Evolutionary conservation across 2,797 vertebrate species (phyloP), one percentile per base, ranked within the genome.

Genomic region (Helicolenus hilgendorfi): DNA sequence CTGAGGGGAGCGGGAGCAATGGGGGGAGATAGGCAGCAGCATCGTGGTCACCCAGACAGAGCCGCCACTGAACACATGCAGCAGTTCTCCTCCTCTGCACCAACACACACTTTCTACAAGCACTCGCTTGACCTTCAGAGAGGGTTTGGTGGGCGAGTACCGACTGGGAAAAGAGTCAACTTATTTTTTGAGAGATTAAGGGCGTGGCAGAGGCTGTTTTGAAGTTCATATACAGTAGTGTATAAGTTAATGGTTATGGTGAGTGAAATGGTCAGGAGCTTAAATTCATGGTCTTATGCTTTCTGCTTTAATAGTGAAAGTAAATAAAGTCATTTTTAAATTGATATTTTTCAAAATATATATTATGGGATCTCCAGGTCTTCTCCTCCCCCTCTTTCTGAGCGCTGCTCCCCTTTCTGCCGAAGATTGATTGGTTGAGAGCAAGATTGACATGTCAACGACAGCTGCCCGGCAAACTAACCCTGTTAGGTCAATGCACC

Each of bases 401-500:
- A 55, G 49, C 79, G 38, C 75, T 67, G 67, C 72, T 81, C 73
- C 77, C 62, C 73, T 86, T 79, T 87, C 84, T 73, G 67, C 81
- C 58, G 79, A 77, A 91, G 93, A 96, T 90, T 94, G 97, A 97
- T 96, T 92, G 93, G 89, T 78, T 67, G 35, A 77, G 85, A 76
- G 84, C 14, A 60, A 89, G 96, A 97, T 79, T 94, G 96, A 94
- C 88, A 87, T 13, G 74, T 90, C 89, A 94, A 58, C 65, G 94
- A 96, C 96, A 95, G 92, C 90, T 93, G 93, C 88, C 95, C 72
- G 4, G 92, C 86, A 88, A 88, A 89, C 85, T 77, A 87, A 85
- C 73, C 77, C 92, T 89, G 89, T 95, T 85, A 89, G 96, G 96
- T 95, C 94, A 95, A 92, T 90, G 92, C 93, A 81, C 89, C 86